Evolutionary conservation across 2,113 vertebrate species (phyloP), one percentile per base, ranked within the genome.

Genomic region (Hyperopisus bebe): DNA sequence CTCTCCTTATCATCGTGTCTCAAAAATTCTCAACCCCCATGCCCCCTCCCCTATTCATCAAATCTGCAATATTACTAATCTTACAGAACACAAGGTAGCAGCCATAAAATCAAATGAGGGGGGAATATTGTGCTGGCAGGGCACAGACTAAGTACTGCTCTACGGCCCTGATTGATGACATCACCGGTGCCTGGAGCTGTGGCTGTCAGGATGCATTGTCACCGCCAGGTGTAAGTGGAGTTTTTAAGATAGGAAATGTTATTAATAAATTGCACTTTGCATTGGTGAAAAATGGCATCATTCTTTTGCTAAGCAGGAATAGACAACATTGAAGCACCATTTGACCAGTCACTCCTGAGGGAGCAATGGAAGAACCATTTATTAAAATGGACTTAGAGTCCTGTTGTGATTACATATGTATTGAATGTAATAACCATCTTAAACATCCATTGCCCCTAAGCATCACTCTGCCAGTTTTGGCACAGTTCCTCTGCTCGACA

Each of bases 41-140:
- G 83, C 1, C 83, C 77, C 24, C 19, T 1, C 35, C 35, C 35
- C 74, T 47, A 86, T 50, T 50, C 24, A 31, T 50, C 83, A 86
- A 50, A 48, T n/a, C 83, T 13, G 83, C 83, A 86, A 48, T 47
- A 86, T 86, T 50, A 86, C 83, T 48, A 86, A 47, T 50, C 83
- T 86, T n/a, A n/a, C 39, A 84, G 46, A 44, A 84, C 46, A 50
- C 44, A 27, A 9, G n/a, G 46, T 27, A 13, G 46, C 44, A 46
- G 24, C 83, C 47, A 27, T 50, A 13, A 48, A 50, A 50, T 48
- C 47, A 86, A 48, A 42, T 21, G 11, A 21, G 1, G 44, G 44
- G 47, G 31, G 47, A 48, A 48, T 50, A 86, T 50, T 80, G 35
- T 19, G 10, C 83, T 31, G 83, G 24, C 44, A 21, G 42, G 82